These are phyloP conservation scores for Drosophila yakuba DNA, from an alignment of 1,140 invertebrate species.

Conservation along the genomic window DNA sequence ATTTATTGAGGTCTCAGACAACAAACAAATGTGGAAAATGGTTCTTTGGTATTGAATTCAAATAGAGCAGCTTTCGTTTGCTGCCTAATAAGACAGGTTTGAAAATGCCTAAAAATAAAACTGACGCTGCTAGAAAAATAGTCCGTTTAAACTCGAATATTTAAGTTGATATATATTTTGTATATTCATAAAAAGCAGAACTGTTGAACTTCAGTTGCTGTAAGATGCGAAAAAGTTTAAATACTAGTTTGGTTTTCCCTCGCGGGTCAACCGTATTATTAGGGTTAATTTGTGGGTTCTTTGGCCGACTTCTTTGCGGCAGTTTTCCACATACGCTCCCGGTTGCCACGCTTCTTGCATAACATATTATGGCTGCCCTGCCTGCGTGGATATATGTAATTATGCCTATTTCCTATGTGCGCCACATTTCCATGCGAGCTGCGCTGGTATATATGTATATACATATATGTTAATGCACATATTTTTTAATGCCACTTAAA, in stretches of 20 bases:
- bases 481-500: constrained; percentile 59
- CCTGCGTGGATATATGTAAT: constrained; percentile 25
- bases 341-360: constrained; percentile 26
- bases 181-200: too few relatives aligned
- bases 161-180: neutral
- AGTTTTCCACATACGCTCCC: neutral
- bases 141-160: neutral
- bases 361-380: constrained; percentile 18
- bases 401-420: constrained; percentile 42
- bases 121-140: too few relatives aligned
- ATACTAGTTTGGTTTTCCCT: neutral
- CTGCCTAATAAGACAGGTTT: neutral
- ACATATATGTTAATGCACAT: constrained; percentile 33
- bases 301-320: neutral
- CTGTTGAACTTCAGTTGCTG: too few relatives aligned
- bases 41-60: neutral
- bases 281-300: constrained; percentile 5
- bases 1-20: neutral
- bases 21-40: neutral
- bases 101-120: too few relatives aligned
- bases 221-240: too few relatives aligned
- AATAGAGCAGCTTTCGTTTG: neutral
- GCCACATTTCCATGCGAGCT: constrained; percentile 17
- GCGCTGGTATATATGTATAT: constrained; percentile 7
- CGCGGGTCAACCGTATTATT: neutral